Conservation (phyloP, 2,113 vertebrate genomes). For the Eleginops maclovinus region DNA sequence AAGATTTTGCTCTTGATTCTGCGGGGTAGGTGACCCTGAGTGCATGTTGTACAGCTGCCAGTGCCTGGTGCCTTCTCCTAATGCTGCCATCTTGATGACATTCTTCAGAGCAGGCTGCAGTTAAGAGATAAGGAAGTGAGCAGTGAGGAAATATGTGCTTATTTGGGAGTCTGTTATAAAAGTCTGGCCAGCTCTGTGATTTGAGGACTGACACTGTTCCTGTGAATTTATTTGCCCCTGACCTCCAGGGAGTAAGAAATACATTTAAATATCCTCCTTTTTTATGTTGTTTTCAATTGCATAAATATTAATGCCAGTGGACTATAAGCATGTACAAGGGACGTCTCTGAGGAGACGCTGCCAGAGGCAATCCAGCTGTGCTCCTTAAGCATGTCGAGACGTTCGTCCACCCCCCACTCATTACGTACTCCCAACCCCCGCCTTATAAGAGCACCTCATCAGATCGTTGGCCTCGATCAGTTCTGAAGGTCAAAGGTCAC, state of each 20-base stretch:
- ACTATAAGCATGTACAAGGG: constrained; percentile 38
- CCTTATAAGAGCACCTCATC: constrained; percentile 57
- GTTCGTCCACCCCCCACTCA: neutral
- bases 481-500: constrained; percentile 69
- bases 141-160: constrained; percentile 62
- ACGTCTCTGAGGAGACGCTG: constrained; percentile 38
- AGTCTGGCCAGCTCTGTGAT: constrained; percentile 57
- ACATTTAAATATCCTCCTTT: constrained; percentile 43
- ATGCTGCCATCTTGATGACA: constrained; percentile 63
- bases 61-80: constrained; percentile 37
- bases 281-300: constrained; percentile 57
- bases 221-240: constrained; percentile 45
- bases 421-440: neutral
- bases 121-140: constrained; percentile 71
- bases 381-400: constrained; percentile 14
- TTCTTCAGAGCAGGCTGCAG: constrained; percentile 72
- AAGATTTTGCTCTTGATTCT: constrained; percentile 25
- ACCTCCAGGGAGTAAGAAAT: constrained; percentile 47
- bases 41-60: constrained; percentile 51
- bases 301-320: constrained; percentile 69
- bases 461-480: constrained; percentile 68
- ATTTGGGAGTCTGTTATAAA: constrained; percentile 55
- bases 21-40: constrained; percentile 30
- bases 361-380: constrained; percentile 8
- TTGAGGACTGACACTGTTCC: constrained; percentile 60